Base-by-base conservation (phyloP, 2,888 invertebrate species). In the Heliothis peltigera region DNA sequence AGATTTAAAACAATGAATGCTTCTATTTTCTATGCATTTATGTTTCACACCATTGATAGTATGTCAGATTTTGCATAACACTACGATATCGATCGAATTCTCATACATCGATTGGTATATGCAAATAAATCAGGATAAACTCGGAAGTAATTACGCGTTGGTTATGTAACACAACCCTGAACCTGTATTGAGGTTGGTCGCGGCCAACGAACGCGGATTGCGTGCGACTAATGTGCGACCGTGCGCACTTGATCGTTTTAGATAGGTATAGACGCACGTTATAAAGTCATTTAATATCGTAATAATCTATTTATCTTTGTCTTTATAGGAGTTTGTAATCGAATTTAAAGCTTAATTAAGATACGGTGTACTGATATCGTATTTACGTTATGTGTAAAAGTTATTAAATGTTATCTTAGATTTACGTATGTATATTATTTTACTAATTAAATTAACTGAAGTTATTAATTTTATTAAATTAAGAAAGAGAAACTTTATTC, bases 71-170 rank as follows among this genome's bases (percentile, higher is more conserved):
- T 64, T 72, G 43, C 70, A 53, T 64, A 68, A 63, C 63, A 61
- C 52, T 53, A 64, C 25, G 18, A 28, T 48, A 68, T 76, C 63
- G 53, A 74, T 64, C 67, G 51, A 60, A 35, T 70, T 71, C 68
- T 51, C 60, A 70, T 81, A 75, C 80, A 84, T 78, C 62, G 81
- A 69, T 59, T 51, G 76, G 52, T 67, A 65, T 70, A 79, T 79
- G 84, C 80, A 77, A 86, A 87, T 85, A 84, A 84, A 84, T 84
- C 81, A 79, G 80, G 79, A 81, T 64, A 49, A 48, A 75, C 80
- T 87, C 90, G 91, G 91, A 91, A 89, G 88, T 86, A 84, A 89
- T 90, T 88, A 88, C 83, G 82, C 76, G 74, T 80, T 80, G 71
- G 79, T 87, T 84, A 84, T 84, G 80, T 84, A 87, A 87, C 80